Percentiles rank a stretch among this genome's conserved stretches.
Conservation (phyloP, 2,888 invertebrate species). For the Amphipoea oculea region DNA sequence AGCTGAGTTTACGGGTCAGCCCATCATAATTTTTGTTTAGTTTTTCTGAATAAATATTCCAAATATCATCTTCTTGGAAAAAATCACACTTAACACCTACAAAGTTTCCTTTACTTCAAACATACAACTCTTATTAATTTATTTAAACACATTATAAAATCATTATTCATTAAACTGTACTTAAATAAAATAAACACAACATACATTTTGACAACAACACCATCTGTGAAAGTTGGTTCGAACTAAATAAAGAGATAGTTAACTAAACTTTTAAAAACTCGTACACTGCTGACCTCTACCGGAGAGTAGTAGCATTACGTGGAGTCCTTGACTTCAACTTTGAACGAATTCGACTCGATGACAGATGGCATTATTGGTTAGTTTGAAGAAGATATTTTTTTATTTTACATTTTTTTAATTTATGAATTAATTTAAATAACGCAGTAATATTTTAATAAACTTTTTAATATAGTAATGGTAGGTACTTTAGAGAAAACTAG, state of each 20-base stretch:
- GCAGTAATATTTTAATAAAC: background rate
- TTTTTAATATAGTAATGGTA: background rate
- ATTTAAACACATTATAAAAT: background rate
- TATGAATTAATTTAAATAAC: background rate
- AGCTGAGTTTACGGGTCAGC: background rate
- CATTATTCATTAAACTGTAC: background rate
- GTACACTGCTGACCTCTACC: conserved; percentile 82
- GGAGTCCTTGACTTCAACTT: conserved; percentile 67
- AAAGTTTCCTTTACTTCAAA: background rate
- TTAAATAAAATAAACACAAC: background rate
- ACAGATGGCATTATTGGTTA: conserved; percentile 81
- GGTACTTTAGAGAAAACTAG: background rate
- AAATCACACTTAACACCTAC: background rate
- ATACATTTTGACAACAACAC: conserved; percentile 71
- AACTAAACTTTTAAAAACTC: conserved; percentile 75
- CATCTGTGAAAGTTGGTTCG: conserved; percentile 78
- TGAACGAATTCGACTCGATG: conserved; percentile 65
- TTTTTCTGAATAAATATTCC: background rate
- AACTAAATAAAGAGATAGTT: conserved; percentile 80
- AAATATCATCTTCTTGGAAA: background rate
- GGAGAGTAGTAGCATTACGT: conserved; percentile 80
- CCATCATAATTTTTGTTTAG: background rate
- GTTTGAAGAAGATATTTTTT: background rate
- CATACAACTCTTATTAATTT: background rate
- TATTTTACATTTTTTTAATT: background rate